A percentile compares a stretch with the other conserved stretches of the same genome.
Conservation (phyloP, 2,888 invertebrate species). For the Parelbella ahira region DNA sequence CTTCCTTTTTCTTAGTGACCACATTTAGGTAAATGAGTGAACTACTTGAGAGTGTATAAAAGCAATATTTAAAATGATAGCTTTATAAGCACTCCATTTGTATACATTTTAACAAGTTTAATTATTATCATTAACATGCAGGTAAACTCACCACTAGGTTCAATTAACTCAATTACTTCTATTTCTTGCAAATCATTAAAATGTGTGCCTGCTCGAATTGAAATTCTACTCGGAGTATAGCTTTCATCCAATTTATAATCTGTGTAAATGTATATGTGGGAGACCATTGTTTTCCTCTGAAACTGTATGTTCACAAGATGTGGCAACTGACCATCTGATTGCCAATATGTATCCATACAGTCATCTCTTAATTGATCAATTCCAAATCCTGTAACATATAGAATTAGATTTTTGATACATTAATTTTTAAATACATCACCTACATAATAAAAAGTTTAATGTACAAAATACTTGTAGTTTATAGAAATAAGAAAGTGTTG, state of each 20-base stretch:
- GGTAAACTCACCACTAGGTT: constrained; percentile 88
- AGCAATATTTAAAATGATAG: no score
- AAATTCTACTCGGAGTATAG: constrained; percentile 97
- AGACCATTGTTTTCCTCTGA: constrained; percentile 95
- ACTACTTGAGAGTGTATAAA: no score
- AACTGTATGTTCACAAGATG: constrained; percentile 99
- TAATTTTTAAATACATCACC: no score
- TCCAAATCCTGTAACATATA: constrained; percentile 90
- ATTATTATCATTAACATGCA: no score
- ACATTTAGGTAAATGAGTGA: no score
- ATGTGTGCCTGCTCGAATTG: constrained; percentile 95
- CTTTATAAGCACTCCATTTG: no score
- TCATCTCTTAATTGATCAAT: constrained; percentile 98
- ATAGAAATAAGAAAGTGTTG: no score
- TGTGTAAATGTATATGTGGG: constrained; percentile 97
- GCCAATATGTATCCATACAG: constrained; percentile 99
- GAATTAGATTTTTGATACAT: no score
- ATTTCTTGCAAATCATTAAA: constrained; percentile 98
- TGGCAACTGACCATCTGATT: constrained; percentile 98
- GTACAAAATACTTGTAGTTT: no score
- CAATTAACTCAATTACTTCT: constrained; percentile 94
- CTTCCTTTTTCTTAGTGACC: no score
- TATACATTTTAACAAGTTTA: no score
- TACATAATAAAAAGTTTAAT: no score
- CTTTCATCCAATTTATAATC: constrained; percentile 99